These are phyloP conservation scores for Aricia agestis DNA, from an alignment of 1,140 invertebrate species.

Conservation along the genomic window DNA sequence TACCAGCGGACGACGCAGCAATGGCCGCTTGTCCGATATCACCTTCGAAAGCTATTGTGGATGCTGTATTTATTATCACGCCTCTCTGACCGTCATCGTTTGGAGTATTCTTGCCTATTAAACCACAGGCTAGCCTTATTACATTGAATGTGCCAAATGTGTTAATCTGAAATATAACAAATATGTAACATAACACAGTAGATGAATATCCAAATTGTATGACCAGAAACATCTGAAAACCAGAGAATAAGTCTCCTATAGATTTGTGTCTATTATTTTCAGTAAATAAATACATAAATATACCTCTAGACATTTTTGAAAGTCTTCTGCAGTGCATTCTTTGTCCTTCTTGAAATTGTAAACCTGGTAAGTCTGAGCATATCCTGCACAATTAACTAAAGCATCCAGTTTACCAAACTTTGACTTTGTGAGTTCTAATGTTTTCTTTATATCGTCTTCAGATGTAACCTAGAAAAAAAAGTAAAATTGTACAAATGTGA, in stretches of 20 bases:
- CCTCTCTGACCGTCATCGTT: conserved; percentile 90
- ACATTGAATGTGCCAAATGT: conserved; percentile 96
- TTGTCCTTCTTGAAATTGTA: conserved; percentile 93
- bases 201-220: too few species aligned
- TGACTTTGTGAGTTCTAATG: conserved; percentile 83
- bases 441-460: conserved; percentile 87
- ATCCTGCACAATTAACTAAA: conserved; percentile 97
- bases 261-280: too few species aligned
- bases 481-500: background rate
- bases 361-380: conserved; percentile 90
- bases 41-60: conserved; percentile 96
- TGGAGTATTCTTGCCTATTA: conserved; percentile 91
- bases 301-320: conserved; percentile 67
- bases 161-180: conserved; percentile 82
- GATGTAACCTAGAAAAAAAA: conserved; percentile 83
- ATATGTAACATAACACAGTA: background rate
- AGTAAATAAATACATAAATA: background rate
- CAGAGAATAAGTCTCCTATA: too few species aligned
- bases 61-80: conserved; percentile 96
- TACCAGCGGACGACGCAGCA: conserved; percentile 91
- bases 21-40: conserved; percentile 97
- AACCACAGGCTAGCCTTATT: conserved; percentile 85
- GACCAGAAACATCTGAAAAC: too few species aligned
- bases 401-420: conserved; percentile 92
- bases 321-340: conserved; percentile 82